phyloP scores from a whole-genome alignment of 2,888 invertebrate genomes.

The Drosophila incognita region DNA sequence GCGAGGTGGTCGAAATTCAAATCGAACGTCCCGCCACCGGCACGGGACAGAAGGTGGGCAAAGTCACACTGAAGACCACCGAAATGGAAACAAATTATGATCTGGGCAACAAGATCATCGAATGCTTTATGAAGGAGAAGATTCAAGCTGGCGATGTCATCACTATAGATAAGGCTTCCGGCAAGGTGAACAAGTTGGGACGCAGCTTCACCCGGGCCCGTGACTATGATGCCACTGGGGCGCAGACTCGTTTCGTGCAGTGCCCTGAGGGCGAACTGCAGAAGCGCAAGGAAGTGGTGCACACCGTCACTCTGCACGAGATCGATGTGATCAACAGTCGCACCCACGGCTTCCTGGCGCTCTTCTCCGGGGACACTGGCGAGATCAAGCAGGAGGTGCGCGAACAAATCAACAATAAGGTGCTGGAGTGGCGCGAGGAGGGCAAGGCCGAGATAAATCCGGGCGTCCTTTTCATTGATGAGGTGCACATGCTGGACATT shows the following conservation, averaged over 20 bases:
- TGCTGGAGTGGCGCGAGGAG: constrained; percentile 99
- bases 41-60: constrained; percentile 91
- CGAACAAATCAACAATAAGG: constrained; percentile 98
- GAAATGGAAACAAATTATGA: constrained; percentile 99
- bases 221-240: constrained; percentile 98
- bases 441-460: constrained; percentile 99
- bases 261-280: constrained; percentile 99
- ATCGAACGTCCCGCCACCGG: constrained; percentile 97
- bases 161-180: constrained; percentile 99
- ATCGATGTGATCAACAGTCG: constrained; percentile 99
- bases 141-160: constrained; percentile 98
- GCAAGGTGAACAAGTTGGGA: constrained; percentile 95
- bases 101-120: constrained; percentile 98
- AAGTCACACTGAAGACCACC: constrained; percentile 98
- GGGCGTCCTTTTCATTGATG: constrained; percentile 98
- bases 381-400: constrained; percentile 99
- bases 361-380: constrained; percentile 99
- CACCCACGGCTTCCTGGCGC: constrained; percentile 98
- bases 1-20: constrained; percentile 99
- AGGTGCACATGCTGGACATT: constrained; percentile 99
- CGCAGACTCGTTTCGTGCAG: constrained; percentile 95
- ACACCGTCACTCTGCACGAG: constrained; percentile 99
- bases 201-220: constrained; percentile 97
- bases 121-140: constrained; percentile 97
- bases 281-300: constrained; percentile 98